Evolutionary conservation across 2,888 invertebrate genomes (phyloP), one percentile per base, ranked within the genome.

Genomic region (Nemapogon koenigi): DNA sequence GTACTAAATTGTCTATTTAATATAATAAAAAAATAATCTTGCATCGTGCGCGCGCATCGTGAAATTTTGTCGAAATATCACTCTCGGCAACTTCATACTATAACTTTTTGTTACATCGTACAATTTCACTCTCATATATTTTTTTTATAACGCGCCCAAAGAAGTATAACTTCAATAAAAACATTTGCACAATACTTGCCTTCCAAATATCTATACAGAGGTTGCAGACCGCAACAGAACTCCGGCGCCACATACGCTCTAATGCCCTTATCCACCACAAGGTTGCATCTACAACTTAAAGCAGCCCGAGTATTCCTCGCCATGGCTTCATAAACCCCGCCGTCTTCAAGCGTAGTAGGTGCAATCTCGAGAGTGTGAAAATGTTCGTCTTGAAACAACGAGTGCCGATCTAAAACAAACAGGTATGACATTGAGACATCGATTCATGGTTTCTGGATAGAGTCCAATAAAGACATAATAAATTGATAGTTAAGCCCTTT

Each of bases 321-420:
- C 40, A 86, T 84, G 1, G 86, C 89, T 33, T 87, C 87, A 61
- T 94, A 95, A 33, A 83, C 80, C 1, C 93, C 95, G 1, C 88
- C 87, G 57, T 94, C 94, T 40, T 90, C 90, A 13, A 90, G 66
- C 2, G 71, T 80, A 2, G 93, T 88, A 35, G 88, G 88, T 3
- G 86, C 85, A 40, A 97, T 88, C 64, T 95, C 94, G 45, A 97
- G 66, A 0, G 95, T 93, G 57, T 90, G 88, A 69, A 95, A 93
- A 48, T 86, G 84, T 26, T 90, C 89, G 40, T 91, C 91, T 45
- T 83, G 80, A 46, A 83, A 86, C 47, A 84, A 83, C 3, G 73
- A 64, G 48, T 81, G 83, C 1, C 84, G 82, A 40, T 75, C 85
- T 86, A 55, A 2, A 45, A 41, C 2, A 22, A 37, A 33, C 28